Conservation (phyloP, 1,140 invertebrate species). For the Hyles euphorbiae region DNA sequence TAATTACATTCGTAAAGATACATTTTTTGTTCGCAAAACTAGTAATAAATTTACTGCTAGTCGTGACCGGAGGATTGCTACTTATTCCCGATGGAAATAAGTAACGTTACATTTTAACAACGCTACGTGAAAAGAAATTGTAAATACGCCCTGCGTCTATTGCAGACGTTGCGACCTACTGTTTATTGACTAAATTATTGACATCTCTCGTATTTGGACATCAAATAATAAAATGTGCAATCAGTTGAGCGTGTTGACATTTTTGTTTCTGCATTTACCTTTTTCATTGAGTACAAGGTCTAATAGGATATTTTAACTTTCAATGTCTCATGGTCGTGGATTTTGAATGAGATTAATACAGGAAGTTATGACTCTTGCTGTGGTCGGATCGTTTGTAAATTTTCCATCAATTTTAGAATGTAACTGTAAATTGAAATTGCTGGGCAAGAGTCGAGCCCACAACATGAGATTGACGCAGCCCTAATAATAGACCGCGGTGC, state of each 20-base stretch:
- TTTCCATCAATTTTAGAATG: slow-evolving; percentile 15
- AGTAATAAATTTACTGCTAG: slow-evolving; percentile 20
- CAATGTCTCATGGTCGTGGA: background rate
- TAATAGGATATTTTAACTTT: slow-evolving; percentile 1
- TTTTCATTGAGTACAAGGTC: slow-evolving; percentile 18
- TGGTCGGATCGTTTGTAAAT: too few species aligned
- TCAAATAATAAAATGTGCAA: slow-evolving; percentile 12
- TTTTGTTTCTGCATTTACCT: slow-evolving; percentile 17
- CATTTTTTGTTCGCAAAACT: slow-evolving; percentile 1
- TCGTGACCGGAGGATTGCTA: slow-evolving; percentile 16
- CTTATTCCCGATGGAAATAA: slow-evolving; percentile 12
- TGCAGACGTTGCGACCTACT: background rate
- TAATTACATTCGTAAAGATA: slow-evolving; percentile 1
- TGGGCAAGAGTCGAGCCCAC: slow-evolving; percentile 13
- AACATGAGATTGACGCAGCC: slow-evolving; percentile 28
- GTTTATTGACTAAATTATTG: slow-evolving; percentile 7
- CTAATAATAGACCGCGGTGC: slow-evolving; percentile 39
- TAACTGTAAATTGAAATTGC: slow-evolving; percentile 34
- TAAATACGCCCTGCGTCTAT: slow-evolving; percentile 16
- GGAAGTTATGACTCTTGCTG: too few species aligned
- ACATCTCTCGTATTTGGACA: slow-evolving; percentile 16
- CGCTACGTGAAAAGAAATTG: slow-evolving; percentile 26
- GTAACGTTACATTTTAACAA: slow-evolving; percentile 28
- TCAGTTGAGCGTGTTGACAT: slow-evolving; percentile 12
- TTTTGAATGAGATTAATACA: too few species aligned